These are phyloP conservation scores for Hyposmocoma kahamanoa DNA, from an alignment of 1,140 invertebrate species.

Conservation along the genomic window DNA sequence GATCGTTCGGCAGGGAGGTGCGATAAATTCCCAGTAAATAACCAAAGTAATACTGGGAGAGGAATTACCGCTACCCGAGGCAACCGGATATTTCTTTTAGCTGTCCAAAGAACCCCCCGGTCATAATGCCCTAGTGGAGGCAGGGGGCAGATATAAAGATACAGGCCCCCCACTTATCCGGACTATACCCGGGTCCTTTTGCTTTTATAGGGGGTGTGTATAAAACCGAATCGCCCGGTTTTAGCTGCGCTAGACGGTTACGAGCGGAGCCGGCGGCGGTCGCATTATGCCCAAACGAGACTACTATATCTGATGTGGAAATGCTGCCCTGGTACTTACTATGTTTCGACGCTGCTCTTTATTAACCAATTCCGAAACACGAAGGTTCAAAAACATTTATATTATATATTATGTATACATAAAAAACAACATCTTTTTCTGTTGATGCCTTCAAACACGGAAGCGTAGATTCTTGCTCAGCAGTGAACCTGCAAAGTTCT, in stretches of 20 bases:
- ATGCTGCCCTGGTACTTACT: conserved; percentile 52
- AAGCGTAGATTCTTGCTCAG: too few relatives aligned
- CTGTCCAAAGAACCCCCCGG: conserved; percentile 67
- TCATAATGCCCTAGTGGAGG: conserved; percentile 62
- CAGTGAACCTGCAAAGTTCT: too few relatives aligned
- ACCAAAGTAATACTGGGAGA: conserved; percentile 61
- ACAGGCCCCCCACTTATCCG: conserved; percentile 71
- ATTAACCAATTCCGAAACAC: too few relatives aligned
- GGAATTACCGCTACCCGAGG: conserved; percentile 59
- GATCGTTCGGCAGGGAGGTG: conserved; percentile 34
- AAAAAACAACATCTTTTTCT: too few relatives aligned
- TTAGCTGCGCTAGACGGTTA: conserved; percentile 51
- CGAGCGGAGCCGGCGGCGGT: conserved; percentile 59
- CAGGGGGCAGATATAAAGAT: conserved; percentile 66
- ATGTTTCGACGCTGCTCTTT: too few relatives aligned
- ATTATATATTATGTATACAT: too few relatives aligned
- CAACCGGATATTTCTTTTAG: conserved; percentile 72
- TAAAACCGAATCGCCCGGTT: conserved; percentile 67
- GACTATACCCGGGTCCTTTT: conserved; percentile 71
- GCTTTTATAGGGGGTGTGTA: conserved; percentile 74
- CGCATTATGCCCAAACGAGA: conserved; percentile 62
- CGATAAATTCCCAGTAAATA: conserved; percentile 53
- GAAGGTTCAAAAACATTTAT: too few relatives aligned
- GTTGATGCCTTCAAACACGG: too few relatives aligned
- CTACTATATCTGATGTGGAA: conserved; percentile 54